Evolutionary conservation across 2,113 vertebrate genomes (phyloP).

Genomic region (Perca fluviatilis): DNA sequence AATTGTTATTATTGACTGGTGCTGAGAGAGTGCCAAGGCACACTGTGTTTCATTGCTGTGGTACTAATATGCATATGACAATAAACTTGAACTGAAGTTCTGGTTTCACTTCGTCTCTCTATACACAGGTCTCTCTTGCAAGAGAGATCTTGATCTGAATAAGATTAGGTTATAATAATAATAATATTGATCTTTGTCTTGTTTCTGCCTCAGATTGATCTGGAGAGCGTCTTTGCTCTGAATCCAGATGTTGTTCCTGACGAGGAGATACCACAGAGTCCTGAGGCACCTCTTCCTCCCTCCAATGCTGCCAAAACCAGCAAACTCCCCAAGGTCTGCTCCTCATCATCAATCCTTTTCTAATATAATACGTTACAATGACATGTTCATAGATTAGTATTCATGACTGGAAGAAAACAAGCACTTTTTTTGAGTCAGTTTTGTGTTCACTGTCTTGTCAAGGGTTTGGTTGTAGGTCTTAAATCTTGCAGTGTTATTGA

Average conservation of each 20-base stretch:
- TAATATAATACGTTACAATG: not conserved
- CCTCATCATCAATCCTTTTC: not conserved
- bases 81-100: too few relatives aligned
- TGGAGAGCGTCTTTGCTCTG: slow-evolving; percentile 96
- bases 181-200: not conserved
- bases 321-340: slow-evolving; percentile 94
- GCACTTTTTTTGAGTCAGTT: too few relatives aligned
- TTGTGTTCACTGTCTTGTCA: too few relatives aligned
- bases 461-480: not conserved
- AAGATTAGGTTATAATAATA: not conserved
- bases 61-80: too few relatives aligned
- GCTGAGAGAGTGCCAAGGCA: too few relatives aligned
- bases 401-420: too few relatives aligned
- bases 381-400: not conserved
- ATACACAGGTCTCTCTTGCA: not conserved
- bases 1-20: too few relatives aligned
- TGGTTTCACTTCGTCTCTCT: not conserved
- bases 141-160: not conserved
- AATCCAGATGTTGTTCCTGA: slow-evolving; percentile 94
- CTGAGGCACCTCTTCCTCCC: slow-evolving; percentile 90
- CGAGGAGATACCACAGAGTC: slow-evolving; percentile 91
- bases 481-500: not conserved
- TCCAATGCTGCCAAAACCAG: slow-evolving; percentile 89
- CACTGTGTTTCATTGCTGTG: too few relatives aligned
- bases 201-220: slow-evolving; percentile 80